phyloP scores from a whole-genome alignment of 2,888 invertebrate genomes.

The Harmothoe impar region DNA sequence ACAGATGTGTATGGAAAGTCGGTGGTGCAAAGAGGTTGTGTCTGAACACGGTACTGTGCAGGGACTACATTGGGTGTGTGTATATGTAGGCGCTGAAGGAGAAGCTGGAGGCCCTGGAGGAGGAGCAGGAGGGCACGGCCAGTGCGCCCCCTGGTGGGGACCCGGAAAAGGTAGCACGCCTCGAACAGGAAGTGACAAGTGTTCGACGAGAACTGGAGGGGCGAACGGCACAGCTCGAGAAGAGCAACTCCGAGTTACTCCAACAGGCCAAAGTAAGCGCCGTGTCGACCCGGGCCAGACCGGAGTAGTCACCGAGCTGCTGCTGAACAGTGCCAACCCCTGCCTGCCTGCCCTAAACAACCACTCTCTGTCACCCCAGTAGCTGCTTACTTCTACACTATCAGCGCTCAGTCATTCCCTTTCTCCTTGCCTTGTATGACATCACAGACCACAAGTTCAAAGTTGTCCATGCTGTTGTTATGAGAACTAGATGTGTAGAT shows the following conservation, averaged over 20 bases:
- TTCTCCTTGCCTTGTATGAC: not conserved
- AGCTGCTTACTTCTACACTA: not conserved
- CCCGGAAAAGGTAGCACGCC: not conserved
- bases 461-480: too few relatives aligned
- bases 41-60: not conserved
- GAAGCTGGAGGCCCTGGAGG: conserved; percentile 26
- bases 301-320: not conserved
- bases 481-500: too few relatives aligned
- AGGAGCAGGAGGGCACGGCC: not conserved
- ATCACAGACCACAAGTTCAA: not conserved
- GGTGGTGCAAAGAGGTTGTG: not conserved
- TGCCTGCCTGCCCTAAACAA: conserved; percentile 18
- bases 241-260: conserved; percentile 3
- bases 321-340: not conserved
- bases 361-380: not conserved
- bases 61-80: conserved; percentile 23
- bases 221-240: not conserved
- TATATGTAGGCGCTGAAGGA: conserved; percentile 39
- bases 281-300: not conserved
- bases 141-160: not conserved
- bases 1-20: too few relatives aligned
- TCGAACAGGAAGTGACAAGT: not conserved
- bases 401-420: not conserved
- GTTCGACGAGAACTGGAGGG: conserved; percentile 8
- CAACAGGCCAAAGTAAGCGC: conserved; percentile 20